Conservation (phyloP, 2,113 vertebrate genomes). For the Galeopterus variegatus region DNA sequence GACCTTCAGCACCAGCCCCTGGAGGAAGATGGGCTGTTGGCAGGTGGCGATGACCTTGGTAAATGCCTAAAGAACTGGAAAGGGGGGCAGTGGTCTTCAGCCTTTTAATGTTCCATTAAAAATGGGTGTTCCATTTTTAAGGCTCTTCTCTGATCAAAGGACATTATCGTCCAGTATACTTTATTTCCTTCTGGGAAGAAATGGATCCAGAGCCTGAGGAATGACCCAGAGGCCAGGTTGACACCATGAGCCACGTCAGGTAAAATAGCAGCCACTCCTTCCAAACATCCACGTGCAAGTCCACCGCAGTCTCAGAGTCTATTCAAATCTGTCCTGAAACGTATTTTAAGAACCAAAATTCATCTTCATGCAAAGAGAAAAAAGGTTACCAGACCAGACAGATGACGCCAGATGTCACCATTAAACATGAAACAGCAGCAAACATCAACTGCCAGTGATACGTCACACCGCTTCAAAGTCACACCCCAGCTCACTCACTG, state of each 20-base stretch:
- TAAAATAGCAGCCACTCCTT: constrained; percentile 79
- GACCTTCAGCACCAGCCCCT: background rate
- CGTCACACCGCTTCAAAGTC: constrained; percentile 57
- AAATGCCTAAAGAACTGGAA: background rate
- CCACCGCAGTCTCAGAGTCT: constrained; percentile 69
- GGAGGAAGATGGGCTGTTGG: background rate
- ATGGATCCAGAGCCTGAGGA: constrained; percentile 75
- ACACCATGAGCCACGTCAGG: constrained; percentile 78
- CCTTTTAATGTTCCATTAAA: background rate
- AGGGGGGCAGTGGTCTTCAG: background rate
- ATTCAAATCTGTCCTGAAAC: constrained; percentile 39
- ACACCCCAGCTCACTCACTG: constrained; percentile 70
- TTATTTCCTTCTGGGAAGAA: constrained; percentile 69
- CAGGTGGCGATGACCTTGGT: background rate
- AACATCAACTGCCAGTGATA: background rate
- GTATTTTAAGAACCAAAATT: constrained; percentile 75
- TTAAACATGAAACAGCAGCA: background rate
- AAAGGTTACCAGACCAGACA: constrained; percentile 69
- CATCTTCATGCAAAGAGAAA: constrained; percentile 66
- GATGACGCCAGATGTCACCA: background rate
- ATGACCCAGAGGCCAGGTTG: constrained; percentile 70
- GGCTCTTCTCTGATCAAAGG: constrained; percentile 75
- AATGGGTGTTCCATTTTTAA: constrained; percentile 62
- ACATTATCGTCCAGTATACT: constrained; percentile 71
- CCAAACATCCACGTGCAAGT: constrained; percentile 64